Evolutionary conservation across 2,797 vertebrate species (phyloP), one percentile per base, ranked within the genome.

Genomic region (Cephalopachus bancanus): DNA sequence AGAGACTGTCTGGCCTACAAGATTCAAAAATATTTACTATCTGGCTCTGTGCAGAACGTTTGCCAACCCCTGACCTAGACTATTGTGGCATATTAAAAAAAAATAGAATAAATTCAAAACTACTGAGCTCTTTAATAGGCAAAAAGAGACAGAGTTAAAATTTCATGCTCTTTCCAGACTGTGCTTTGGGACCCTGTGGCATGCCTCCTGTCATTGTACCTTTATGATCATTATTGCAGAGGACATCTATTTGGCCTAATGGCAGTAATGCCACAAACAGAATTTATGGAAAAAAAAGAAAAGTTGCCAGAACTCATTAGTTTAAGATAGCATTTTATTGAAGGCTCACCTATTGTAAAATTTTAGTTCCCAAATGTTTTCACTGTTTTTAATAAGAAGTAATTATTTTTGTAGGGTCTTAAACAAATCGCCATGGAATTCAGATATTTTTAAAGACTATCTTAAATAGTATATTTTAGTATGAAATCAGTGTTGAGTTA

Each of bases 301-400:
- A 95, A 91, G 62, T 92, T 97, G 97, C 98, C 97, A 98, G 95
- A 98, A 94, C 55, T 10, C 59, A 91, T 98, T 97, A 98, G 91
- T 72, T 33, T 94, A 92, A 98, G 97, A 97, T 96, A 91, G 87
- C 92, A 80, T 97, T 97, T 98, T 96, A 94, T 96, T 79, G 96
- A 95, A 93, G 96, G 80, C 28, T 98, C 72, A 93, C 76, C 81
- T 93, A 91, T 96, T 97, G 71, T 2, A 95, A 95, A 86, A 90
- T 81, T 94, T 33, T 88, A 71, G 10, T 80, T 95, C 78, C 71
- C 89, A 49, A 96, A 95, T 79, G 92, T 24, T 55, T 89, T 80
- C 19, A 5, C 60, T 71, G 93, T 95, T 97, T 97, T 93, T 96
- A 97, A 62, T 74, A 96, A 91, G 95, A 92, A 89, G 95, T 85